A percentile compares a stretch with the other conserved stretches of the same genome.
Evolutionary conservation across 2,888 invertebrate species (phyloP).

Genomic region (Cosmorhoe ocellata): DNA sequence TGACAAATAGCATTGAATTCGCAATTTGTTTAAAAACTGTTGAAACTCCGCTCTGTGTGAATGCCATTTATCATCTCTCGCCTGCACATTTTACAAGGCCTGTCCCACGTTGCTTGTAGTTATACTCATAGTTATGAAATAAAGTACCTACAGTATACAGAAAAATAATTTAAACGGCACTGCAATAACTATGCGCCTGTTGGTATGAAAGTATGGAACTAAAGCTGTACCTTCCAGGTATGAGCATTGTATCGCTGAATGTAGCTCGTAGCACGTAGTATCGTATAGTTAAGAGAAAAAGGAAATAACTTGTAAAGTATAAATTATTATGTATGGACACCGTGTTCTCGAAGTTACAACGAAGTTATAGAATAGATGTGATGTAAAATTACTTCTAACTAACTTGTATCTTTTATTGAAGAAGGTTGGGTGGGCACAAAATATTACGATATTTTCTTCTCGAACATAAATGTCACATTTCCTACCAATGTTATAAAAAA

Average conservation of each 20-base stretch:
- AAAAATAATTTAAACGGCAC: too few species aligned
- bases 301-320: conserved; percentile 20
- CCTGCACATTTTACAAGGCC: conserved; percentile 20
- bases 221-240: too few species aligned
- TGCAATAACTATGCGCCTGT: not conserved
- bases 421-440: too few species aligned
- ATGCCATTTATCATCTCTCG: conserved; percentile 22
- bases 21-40: conserved; percentile 24
- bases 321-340: conserved; percentile 9
- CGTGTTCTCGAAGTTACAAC: conserved; percentile 14
- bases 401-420: too few species aligned
- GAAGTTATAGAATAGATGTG: conserved; percentile 3
- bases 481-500: too few species aligned
- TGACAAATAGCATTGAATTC: conserved; percentile 3
- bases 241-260: not conserved
- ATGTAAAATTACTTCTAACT: not conserved
- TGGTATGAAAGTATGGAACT: too few species aligned
- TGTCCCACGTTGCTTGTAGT: conserved; percentile 19
- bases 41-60: conserved; percentile 10
- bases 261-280: not conserved
- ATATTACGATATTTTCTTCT: too few species aligned
- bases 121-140: conserved; percentile 9
- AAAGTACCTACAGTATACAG: not conserved
- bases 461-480: too few species aligned
- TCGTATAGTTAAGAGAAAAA: conserved; percentile 4